Conservation (phyloP, 2,888 invertebrate genomes). For the Helleia helle region DNA sequence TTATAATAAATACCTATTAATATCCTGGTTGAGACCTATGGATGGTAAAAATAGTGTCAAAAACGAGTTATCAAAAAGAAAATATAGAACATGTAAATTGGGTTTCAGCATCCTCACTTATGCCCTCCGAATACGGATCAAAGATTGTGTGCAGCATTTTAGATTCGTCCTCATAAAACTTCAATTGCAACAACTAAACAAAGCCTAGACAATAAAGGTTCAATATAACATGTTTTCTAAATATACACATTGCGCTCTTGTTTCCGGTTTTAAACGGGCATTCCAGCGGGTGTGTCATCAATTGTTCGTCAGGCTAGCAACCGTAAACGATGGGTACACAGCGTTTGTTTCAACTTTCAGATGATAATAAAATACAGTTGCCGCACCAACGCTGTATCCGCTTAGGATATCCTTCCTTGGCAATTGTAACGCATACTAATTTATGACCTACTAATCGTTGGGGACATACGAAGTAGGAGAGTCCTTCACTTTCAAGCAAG, state of each 20-base stretch:
- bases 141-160: too few relatives aligned
- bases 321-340: slow-evolving; percentile 16
- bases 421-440: slow-evolving; percentile 4
- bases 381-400: slow-evolving; percentile 3
- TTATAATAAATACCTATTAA: too few relatives aligned
- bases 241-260: slow-evolving; percentile 43
- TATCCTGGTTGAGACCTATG: too few relatives aligned
- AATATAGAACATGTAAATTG: too few relatives aligned
- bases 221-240: neutral
- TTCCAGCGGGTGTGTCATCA: slow-evolving; percentile 54
- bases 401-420: slow-evolving; percentile 6
- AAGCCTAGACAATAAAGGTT: too few relatives aligned
- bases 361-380: neutral
- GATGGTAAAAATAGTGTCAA: too few relatives aligned
- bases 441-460: slow-evolving; percentile 4
- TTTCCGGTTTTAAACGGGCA: slow-evolving; percentile 53
- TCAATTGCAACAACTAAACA: too few relatives aligned
- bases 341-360: neutral
- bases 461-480: neutral
- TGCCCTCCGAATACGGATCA: too few relatives aligned
- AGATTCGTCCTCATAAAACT: too few relatives aligned
- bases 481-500: too few relatives aligned
- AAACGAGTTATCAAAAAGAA: too few relatives aligned
- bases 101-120: too few relatives aligned
- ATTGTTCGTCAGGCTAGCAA: slow-evolving; percentile 47